Evolutionary conservation across 2,888 invertebrate genomes (phyloP), one percentile per base, ranked within the genome.

Genomic region (Mythimna impura): DNA sequence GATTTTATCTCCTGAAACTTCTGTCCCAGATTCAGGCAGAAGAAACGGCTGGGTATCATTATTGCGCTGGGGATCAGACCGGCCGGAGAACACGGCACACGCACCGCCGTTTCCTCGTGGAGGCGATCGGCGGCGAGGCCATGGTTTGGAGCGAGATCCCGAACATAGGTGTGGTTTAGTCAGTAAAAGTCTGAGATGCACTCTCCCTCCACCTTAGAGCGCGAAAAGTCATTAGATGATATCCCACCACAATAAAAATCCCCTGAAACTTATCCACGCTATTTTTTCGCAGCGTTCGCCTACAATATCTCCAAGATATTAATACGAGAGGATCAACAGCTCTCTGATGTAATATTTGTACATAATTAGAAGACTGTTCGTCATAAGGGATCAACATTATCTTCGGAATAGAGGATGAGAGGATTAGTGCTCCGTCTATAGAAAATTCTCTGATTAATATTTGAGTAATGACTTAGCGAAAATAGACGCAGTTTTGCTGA

Each of bases 391-490:
- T 81, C 43, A 67, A 55, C 58, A 70, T 82, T 75, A 75, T 82
- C 76, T 62, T 34, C 61, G 20, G 36, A 36, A 60, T 43, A 71
- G 61, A 76, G 57, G 47, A 47, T 62, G 43, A 57, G 60, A 50
- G 71, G 70, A 79, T 82, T 72, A 82, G 47, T 52, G 64, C 25
- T 64, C 55, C 71, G 54, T 66, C 74, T 73, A 69, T 73, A 73
- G 65, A 79, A 78, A 65, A 74, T 75, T 61, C 43, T 14, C 36
- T 81, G 81, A 85, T 85, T 85, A 85, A 85, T 85, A 57, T 72
- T 34, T 8, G 20, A 57, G 40, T 6, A 34, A 66, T 85, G 84
- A 84, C 68, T 72, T 64, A 30, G 62, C 78, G 10, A 50, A 65
- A 75, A 73, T 66, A 67, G 22, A 47, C 50, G 9, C 50, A 63